Conservation (phyloP, 2,113 vertebrate species). For the Epinephelus cyanopodus region DNA sequence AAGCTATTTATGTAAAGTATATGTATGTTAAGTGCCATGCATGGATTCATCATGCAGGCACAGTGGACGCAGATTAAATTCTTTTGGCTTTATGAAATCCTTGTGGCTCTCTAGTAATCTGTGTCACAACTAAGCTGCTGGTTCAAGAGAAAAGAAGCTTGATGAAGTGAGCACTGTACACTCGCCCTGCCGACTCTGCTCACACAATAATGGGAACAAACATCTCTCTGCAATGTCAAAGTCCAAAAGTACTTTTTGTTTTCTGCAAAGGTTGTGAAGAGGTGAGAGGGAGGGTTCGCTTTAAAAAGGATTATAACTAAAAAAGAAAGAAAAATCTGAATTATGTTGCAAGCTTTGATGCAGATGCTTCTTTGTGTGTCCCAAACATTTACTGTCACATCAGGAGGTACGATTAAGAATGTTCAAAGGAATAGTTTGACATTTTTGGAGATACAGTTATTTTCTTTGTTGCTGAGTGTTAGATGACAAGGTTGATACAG, state of each 20-base stretch:
- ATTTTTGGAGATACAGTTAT: not conserved
- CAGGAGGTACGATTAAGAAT: conserved; percentile 8
- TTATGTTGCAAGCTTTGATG: conserved; percentile 7
- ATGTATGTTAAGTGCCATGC: conserved; percentile 12
- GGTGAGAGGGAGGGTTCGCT: not conserved
- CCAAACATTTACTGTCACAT: not conserved
- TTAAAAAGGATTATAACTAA: not conserved
- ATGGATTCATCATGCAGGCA: conserved; percentile 28
- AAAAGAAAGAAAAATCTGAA: not conserved
- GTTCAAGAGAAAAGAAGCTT: conserved; percentile 29
- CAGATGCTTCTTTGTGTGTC: not conserved
- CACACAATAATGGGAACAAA: conserved; percentile 6
- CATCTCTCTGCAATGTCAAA: not conserved
- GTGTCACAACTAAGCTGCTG: conserved; percentile 54
- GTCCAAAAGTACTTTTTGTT: not conserved
- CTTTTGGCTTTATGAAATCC: conserved; percentile 52
- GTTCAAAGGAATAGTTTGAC: not conserved
- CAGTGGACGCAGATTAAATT: conserved; percentile 58
- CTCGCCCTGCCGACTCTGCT: conserved; percentile 4
- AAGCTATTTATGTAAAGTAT: conserved; percentile 40
- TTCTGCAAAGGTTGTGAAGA: not conserved
- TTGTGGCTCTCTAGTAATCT: conserved; percentile 56
- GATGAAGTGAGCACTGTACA: conserved; percentile 43
- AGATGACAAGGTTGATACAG: no score
- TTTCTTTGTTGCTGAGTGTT: not conserved